Base-by-base conservation (phyloP, 1,140 invertebrate species). In the Uloborus diversus region DNA sequence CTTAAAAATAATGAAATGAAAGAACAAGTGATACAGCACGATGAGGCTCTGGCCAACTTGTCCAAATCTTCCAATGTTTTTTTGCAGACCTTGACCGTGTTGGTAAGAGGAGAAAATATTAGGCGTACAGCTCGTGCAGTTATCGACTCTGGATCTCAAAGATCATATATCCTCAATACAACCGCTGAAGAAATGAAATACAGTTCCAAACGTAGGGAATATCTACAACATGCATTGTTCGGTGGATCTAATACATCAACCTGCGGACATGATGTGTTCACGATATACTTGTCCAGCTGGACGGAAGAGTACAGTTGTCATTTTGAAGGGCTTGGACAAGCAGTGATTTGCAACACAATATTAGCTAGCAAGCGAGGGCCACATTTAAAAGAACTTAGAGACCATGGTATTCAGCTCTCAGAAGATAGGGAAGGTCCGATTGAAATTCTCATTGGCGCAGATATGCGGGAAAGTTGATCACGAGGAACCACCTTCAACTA, bases 61-160 rank as follows among this genome's bases (percentile, higher is more conserved):
- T n/a, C 5, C 5, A 42, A 27, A 65, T 25, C 33, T 23, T 7
- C 33, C 42, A 47, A 65, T 25, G 62, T 65, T 33, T 65, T 65
- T 23, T 28, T 65, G 35, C 62, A 65, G 47, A 65, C 35, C 27
- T 65, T 23, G 47, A 65, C 27, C 33, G 62, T 65, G 23, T 5
- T n/a, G 20, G 23, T 47, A 23, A 65, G 27, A 47, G 33, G 37
- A n/a, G 4, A 14, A 47, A 37, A 65, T 47, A 47, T 14, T 47
- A 47, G 47, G 35, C 0, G 32, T 11, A 4, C 20, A 11, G 32
- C 49, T 0, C 49, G 49, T 53, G 49, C 49, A 20, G 23, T 53
- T 53, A 53, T 53, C 49, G 49, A 53, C 23, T 53, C 49, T 20
- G 49, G 17, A 20, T 53, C 49, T 20, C 49, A 53, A 53, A 53